Conservation (phyloP, 1,140 invertebrate genomes). For the Stenopsyche tienmushanensis region DNA sequence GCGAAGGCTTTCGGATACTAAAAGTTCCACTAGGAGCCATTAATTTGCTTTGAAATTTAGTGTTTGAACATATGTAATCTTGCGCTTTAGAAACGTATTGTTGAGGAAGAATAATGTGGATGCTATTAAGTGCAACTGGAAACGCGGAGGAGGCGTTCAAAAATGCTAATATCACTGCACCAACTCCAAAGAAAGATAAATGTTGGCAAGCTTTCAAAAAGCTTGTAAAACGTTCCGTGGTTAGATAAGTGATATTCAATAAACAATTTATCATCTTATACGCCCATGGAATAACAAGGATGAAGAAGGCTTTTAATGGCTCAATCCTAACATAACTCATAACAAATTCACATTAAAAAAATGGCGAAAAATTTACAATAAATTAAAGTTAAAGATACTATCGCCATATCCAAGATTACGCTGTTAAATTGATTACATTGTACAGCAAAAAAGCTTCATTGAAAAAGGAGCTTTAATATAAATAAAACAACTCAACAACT, state of each 20-base stretch:
- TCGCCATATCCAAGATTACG: no score
- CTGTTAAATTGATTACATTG: no score
- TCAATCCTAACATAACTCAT: no score
- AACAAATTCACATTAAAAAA: no score
- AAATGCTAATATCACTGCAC: background rate
- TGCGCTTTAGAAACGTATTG: background rate
- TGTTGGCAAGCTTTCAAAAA: constrained; percentile 1
- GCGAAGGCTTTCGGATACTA: background rate
- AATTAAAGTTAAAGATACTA: no score
- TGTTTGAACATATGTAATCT: constrained; percentile 6
- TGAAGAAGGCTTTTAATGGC: no score
- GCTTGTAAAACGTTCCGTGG: background rate
- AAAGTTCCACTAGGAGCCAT: background rate
- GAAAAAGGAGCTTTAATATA: no score
- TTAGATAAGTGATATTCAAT: background rate
- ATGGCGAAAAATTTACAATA: no score
- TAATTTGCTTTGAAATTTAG: background rate
- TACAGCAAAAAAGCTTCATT: no score
- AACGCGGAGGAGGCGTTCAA: background rate
- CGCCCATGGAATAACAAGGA: no score
- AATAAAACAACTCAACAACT: no score
- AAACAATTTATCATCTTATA: no score
- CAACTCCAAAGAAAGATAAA: background rate
- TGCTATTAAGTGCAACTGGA: background rate
- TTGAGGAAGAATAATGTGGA: constrained; percentile 1